Evolutionary conservation across 1,140 invertebrate species (phyloP).

Genomic region (Palaemon carinicauda): DNA sequence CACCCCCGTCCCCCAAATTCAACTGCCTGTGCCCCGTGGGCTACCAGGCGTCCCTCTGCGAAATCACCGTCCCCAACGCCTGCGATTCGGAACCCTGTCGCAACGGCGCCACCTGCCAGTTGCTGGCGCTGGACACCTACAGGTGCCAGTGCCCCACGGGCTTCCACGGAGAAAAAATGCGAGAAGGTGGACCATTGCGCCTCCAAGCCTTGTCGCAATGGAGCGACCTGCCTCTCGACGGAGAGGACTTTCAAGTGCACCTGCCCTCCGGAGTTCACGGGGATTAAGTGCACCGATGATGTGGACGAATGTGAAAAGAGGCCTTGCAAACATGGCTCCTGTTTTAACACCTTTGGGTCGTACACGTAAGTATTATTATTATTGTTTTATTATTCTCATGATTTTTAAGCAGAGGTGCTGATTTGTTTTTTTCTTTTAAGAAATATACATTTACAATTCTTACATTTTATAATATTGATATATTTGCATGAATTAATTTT

Average conservation of each 20-base stretch:
- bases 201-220: conserved; percentile 85
- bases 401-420: too few species aligned
- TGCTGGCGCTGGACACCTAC: conserved; percentile 78
- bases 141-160: conserved; percentile 84
- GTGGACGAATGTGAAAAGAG: conserved; percentile 85
- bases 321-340: conserved; percentile 81
- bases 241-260: conserved; percentile 81
- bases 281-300: conserved; percentile 84
- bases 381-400: too few species aligned
- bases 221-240: conserved; percentile 80
- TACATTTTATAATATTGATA: too few species aligned
- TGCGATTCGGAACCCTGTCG: conserved; percentile 88
- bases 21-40: conserved; percentile 87
- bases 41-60: conserved; percentile 90
- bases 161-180: conserved; percentile 81
- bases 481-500: too few species aligned
- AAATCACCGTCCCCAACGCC: conserved; percentile 86
- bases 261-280: conserved; percentile 86
- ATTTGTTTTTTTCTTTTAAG: too few species aligned
- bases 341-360: conserved; percentile 87
- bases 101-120: conserved; percentile 84
- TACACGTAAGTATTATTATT: conserved; percentile 77
- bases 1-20: conserved; percentile 78
- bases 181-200: conserved; percentile 89
- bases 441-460: too few species aligned